Conservation (phyloP, 2,888 invertebrate genomes). For the Noctuana brunneofusca region DNA sequence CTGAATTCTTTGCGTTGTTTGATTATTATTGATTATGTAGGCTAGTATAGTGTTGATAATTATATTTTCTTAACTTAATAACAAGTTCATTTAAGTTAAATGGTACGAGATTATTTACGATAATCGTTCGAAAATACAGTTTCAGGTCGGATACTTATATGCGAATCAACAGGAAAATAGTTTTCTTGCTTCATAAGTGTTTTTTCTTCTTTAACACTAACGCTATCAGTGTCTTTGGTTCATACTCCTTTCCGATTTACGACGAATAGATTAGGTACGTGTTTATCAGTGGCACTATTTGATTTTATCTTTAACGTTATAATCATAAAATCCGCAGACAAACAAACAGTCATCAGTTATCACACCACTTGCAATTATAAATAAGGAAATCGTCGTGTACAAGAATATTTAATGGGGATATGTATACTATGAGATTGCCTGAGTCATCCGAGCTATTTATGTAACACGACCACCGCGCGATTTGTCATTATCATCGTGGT, state of each 20-base stretch:
- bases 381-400: slow-evolving; percentile 17
- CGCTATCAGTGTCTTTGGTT: neutral
- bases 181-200: too few species aligned
- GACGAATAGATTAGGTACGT: neutral
- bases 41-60: too few species aligned
- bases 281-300: neutral
- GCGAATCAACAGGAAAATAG: too few species aligned
- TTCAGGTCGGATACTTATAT: too few species aligned
- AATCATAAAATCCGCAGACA: neutral
- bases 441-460: slow-evolving; percentile 30
- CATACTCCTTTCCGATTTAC: neutral
- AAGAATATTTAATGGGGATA: slow-evolving; percentile 13
- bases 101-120: too few species aligned
- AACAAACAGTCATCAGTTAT: slow-evolving; percentile 4
- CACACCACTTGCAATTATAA: neutral
- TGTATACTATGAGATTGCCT: slow-evolving; percentile 9
- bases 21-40: too few species aligned
- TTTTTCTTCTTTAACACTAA: too few species aligned
- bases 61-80: too few species aligned
- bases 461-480: slow-evolving; percentile 25
- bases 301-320: neutral
- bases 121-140: neutral
- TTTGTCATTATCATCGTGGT: slow-evolving; percentile 17
- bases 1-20: neutral
- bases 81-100: too few species aligned